These are phyloP conservation scores for Drosophila neocordata DNA, from an alignment of 1,140 invertebrate genomes.

Conservation along the genomic window DNA sequence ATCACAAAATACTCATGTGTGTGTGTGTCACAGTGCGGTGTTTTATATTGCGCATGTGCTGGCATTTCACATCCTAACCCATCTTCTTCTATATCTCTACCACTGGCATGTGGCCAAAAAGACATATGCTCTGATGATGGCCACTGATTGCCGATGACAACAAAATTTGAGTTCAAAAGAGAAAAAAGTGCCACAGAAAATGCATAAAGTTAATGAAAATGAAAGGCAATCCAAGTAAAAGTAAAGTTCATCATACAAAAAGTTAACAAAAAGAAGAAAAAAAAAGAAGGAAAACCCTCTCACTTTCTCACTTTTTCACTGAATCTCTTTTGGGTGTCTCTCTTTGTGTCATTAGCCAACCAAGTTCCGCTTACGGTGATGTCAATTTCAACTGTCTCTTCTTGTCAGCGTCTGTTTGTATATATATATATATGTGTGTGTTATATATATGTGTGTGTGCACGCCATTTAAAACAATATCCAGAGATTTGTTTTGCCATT, in stretches of 20 bases:
- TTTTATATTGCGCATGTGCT: slow-evolving; percentile 63
- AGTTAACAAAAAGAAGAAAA: no score
- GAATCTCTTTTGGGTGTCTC: slow-evolving; percentile 26
- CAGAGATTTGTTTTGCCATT: slow-evolving; percentile 78
- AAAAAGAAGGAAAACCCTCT: no score
- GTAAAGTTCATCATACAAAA: slow-evolving; percentile 1
- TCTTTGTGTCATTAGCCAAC: slow-evolving; percentile 60
- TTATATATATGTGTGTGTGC: slow-evolving; percentile 42
- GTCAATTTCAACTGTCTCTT: slow-evolving; percentile 5
- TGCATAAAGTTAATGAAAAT: slow-evolving; percentile 4
- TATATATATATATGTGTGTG: slow-evolving; percentile 8
- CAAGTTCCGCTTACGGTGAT: slow-evolving; percentile 17
- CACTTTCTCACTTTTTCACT: no score
- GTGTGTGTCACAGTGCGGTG: slow-evolving; percentile 41
- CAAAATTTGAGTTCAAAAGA: slow-evolving; percentile 10
- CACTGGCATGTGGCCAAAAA: slow-evolving; percentile 28
- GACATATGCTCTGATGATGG: slow-evolving; percentile 38
- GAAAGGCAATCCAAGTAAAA: background rate
- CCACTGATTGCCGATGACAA: slow-evolving; percentile 18
- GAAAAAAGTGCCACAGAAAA: background rate
- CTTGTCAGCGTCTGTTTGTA: background rate
- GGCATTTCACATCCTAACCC: slow-evolving; percentile 11
- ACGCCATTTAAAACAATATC: slow-evolving; percentile 77
- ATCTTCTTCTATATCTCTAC: background rate
- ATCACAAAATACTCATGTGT: slow-evolving; percentile 49